Conservation (phyloP, 2,113 vertebrate species). For the Oriolus oriolus region DNA sequence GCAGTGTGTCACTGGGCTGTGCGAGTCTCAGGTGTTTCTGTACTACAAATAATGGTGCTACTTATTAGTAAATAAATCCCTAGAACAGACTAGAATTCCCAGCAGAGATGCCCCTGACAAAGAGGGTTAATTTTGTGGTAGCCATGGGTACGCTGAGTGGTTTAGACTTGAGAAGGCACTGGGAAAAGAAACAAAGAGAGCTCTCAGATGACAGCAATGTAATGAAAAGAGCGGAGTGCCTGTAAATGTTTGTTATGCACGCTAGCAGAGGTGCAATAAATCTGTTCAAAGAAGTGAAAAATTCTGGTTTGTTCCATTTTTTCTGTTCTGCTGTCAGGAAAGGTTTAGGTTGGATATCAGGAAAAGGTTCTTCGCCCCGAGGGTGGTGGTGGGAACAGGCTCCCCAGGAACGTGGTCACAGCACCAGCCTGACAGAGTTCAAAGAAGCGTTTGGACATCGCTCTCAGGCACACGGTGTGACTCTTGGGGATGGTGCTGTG, state of each 20-base stretch:
- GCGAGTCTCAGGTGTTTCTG: neutral
- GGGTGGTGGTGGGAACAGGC: neutral
- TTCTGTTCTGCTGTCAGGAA: neutral
- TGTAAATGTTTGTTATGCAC: neutral
- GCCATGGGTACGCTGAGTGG: neutral
- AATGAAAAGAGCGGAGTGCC: neutral
- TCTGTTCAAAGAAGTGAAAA: neutral
- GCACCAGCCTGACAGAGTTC: neutral
- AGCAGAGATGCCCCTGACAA: neutral
- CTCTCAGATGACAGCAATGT: neutral
- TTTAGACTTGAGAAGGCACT: neutral
- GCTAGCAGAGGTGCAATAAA: neutral
- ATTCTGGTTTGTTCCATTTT: neutral
- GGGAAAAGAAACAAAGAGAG: neutral
- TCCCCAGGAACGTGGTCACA: neutral
- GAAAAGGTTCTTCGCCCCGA: neutral
- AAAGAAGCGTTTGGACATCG: accelerated
- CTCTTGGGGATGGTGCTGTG: neutral
- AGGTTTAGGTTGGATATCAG: neutral
- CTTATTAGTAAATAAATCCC: neutral
- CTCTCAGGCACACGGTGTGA: neutral
- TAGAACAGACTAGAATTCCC: neutral
- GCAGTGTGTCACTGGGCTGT: neutral
- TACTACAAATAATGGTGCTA: neutral
- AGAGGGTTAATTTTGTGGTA: neutral